A percentile compares a stretch with the other conserved stretches of the same genome.
Evolutionary conservation across 2,888 invertebrate species (phyloP).

Genomic region (Girardia tigrina): DNA sequence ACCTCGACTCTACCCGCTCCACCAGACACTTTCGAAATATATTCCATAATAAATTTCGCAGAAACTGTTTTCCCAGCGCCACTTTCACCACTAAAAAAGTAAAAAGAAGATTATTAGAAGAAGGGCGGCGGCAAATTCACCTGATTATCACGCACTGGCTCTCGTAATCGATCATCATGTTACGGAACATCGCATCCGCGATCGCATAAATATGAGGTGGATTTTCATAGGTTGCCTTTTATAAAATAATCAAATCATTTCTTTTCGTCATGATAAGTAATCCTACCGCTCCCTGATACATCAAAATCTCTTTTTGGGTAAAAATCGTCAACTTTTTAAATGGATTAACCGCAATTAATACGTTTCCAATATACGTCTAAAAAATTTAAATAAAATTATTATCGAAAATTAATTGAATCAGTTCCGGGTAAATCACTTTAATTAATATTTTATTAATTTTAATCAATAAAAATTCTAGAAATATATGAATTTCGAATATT

Average conservation of each 20-base stretch:
- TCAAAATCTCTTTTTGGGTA: conserved; percentile 56
- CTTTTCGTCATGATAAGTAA: background rate
- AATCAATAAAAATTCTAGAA: too few relatives aligned
- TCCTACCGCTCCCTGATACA: conserved; percentile 51
- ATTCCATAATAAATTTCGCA: conserved; percentile 60
- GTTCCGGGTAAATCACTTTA: too few relatives aligned
- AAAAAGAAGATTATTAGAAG: background rate
- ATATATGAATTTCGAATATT: too few relatives aligned
- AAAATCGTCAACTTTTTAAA: conserved; percentile 59
- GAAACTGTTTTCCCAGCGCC: conserved; percentile 61
- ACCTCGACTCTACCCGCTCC: conserved; percentile 58
- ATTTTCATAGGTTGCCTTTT: conserved; percentile 60
- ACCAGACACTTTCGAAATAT: conserved; percentile 58
- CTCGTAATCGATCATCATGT: conserved; percentile 61
- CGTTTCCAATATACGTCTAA: conserved; percentile 59
- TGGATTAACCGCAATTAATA: conserved; percentile 58
- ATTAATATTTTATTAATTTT: too few relatives aligned
- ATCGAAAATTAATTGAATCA: background rate
- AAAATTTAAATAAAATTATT: conserved; percentile 30
- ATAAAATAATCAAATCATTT: conserved; percentile 34
- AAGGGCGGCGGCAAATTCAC: conserved; percentile 43
- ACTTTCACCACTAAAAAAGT: conserved; percentile 56
- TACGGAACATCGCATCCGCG: conserved; percentile 61
- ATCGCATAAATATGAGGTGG: conserved; percentile 61
- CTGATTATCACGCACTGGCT: conserved; percentile 62